These are phyloP conservation scores for Catocala nupta DNA, from an alignment of 2,888 invertebrate genomes.

Conservation along the genomic window DNA sequence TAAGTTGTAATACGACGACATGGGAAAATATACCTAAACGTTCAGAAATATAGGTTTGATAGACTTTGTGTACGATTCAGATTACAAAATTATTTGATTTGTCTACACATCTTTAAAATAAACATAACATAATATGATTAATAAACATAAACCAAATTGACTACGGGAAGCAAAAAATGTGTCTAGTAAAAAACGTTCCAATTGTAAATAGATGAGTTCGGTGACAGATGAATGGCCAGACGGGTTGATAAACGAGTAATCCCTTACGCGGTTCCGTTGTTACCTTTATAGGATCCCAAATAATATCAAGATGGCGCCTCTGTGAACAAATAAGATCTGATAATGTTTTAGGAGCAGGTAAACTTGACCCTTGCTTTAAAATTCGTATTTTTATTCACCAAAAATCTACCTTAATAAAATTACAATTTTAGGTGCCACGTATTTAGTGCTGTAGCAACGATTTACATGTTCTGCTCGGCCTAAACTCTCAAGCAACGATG, in stretches of 20 bases:
- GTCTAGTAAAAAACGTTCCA: constrained; percentile 32
- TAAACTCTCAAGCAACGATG: constrained; percentile 27
- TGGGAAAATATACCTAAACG: no score
- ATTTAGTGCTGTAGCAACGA: constrained; percentile 50
- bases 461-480: constrained; percentile 35
- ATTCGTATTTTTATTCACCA: constrained; percentile 53
- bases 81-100: neutral
- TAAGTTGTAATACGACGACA: neutral
- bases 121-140: neutral
- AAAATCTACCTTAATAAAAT: constrained; percentile 59
- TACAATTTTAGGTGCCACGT: constrained; percentile 50
- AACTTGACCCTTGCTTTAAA: constrained; percentile 59
- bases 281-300: constrained; percentile 50
- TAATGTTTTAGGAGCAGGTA: constrained; percentile 66
- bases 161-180: constrained; percentile 20
- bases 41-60: no score
- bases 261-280: constrained; percentile 46
- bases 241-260: constrained; percentile 52
- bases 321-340: constrained; percentile 66
- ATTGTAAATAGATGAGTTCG: constrained; percentile 51
- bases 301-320: constrained; percentile 68
- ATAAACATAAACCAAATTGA: constrained; percentile 23
- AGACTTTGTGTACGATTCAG: no score
- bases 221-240: constrained; percentile 56
- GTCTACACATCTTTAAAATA: constrained; percentile 1